Base-by-base conservation (phyloP, 2,797 vertebrate species). In the Notoglanidium macrostoma region DNA sequence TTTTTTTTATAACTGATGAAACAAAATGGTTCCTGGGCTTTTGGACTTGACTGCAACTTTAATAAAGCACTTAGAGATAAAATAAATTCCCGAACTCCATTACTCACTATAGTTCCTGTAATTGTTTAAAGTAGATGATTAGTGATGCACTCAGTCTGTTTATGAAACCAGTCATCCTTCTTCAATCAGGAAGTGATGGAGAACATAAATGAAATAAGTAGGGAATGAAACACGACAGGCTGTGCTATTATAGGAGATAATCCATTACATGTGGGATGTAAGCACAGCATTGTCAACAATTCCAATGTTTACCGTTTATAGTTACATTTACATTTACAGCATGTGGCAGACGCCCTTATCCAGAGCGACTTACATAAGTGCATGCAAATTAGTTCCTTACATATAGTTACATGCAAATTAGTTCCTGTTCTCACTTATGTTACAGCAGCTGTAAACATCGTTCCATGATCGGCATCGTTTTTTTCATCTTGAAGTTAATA, bases 131-230 rank as follows among this genome's bases (percentile, higher is more conserved):
- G 44, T 61, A 59, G 51, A 74, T 61, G 12, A 59, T 72, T 70
- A 61, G 54, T 61, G 40, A 46, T 85, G 70, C 70, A 74, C 54
- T 74, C 26, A 54, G 54, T 85, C 54, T n/a, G 70, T 61, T 76
- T 40, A 85, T 40, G 21, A 68, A 26, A 57, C 49, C 51, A 15
- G 67, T 57, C 67, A 70, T 54, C 82, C 35, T 54, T 85, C 54
- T 74, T 59, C 40, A 74, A 29, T 74, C 26, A 61, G 14, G 83
- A 73, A 46, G 23, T 26, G 68, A 61, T 85, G 61, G 14, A 51
- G 49, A 29, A 12, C 7, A 15, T 46, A 63, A 59, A 81, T 46
- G 57, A 63, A 81, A 46, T 61, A 63, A 57, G 54, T 2, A 35
- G 29, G 1, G n/a, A 78, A 21, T 78, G 59, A 59, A 17, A 57